These are phyloP conservation scores for Cnemophilus loriae DNA, from an alignment of 2,113 vertebrate species.

Conservation along the genomic window DNA sequence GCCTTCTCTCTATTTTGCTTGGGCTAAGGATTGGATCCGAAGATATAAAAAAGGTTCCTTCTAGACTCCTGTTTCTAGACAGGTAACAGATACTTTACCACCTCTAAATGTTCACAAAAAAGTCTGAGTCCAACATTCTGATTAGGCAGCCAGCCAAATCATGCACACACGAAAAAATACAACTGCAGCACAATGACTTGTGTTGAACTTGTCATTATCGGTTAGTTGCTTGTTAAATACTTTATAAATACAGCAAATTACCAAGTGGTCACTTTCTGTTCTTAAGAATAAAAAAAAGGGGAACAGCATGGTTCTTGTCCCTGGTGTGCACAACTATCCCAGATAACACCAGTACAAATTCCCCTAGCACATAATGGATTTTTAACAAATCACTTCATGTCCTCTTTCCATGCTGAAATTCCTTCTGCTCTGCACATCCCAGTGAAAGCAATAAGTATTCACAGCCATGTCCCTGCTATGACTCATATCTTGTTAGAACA, in stretches of 20 bases:
- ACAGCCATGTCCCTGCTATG: slow-evolving; percentile 19
- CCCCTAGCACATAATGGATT: not conserved
- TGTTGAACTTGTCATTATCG: not conserved
- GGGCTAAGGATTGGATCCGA: not conserved
- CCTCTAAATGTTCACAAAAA: not conserved
- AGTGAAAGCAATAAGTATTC: slow-evolving; percentile 24
- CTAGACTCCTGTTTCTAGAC: not conserved
- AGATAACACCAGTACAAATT: not conserved
- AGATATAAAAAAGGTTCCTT: not conserved
- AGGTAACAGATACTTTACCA: not conserved
- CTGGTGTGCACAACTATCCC: not conserved
- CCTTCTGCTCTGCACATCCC: not conserved
- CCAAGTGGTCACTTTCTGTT: not conserved
- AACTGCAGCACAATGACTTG: not conserved
- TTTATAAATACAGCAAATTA: not conserved
- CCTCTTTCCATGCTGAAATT: slow-evolving; percentile 3
- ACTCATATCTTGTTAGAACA: slow-evolving; percentile 40
- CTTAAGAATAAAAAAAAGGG: not conserved
- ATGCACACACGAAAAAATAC: not conserved
- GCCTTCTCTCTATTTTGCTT: not conserved
- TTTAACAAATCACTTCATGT: slow-evolving; percentile 17
- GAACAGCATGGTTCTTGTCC: not conserved
- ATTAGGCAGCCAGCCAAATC: not conserved
- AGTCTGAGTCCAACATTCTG: not conserved
- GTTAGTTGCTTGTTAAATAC: not conserved